A percentile compares a stretch with the other conserved stretches of the same genome.
Evolutionary conservation across 2,113 vertebrate species (phyloP).

Genomic region (Dolichallabes microphthalmus): DNA sequence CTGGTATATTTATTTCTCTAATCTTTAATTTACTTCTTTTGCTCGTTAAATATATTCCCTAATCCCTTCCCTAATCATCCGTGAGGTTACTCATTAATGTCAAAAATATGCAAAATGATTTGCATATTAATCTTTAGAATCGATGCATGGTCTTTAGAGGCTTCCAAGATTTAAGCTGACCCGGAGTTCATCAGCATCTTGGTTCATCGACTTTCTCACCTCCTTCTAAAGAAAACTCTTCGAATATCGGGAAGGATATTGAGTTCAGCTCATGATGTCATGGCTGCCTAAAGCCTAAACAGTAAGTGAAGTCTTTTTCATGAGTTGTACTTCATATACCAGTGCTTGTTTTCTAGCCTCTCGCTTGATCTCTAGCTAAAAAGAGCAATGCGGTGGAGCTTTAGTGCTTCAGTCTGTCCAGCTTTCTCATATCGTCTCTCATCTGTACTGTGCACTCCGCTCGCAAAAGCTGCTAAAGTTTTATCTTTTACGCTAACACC

Average conservation of each 20-base stretch:
- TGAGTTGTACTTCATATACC: background rate
- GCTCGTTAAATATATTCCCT: background rate
- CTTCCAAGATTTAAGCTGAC: background rate
- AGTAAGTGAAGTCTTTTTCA: too few relatives aligned
- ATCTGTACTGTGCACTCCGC: too few relatives aligned
- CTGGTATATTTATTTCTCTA: background rate
- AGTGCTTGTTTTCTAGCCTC: background rate
- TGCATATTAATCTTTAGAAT: background rate
- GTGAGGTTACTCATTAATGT: background rate
- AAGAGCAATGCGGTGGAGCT: background rate
- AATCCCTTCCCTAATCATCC: background rate
- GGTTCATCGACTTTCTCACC: too few relatives aligned
- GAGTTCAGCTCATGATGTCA: background rate
- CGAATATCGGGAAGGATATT: background rate
- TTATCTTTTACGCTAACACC: too few relatives aligned
- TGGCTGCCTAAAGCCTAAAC: too few relatives aligned
- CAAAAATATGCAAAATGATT: background rate
- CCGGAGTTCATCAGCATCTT: too few relatives aligned
- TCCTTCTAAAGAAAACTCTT: background rate
- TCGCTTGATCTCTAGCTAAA: background rate
- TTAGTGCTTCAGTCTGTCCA: background rate
- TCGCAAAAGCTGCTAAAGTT: too few relatives aligned
- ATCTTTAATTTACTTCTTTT: background rate
- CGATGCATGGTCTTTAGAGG: background rate
- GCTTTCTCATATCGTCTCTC: background rate